Evolutionary conservation across 2,797 vertebrate genomes (phyloP).

Genomic region (Hippocampus kuda): DNA sequence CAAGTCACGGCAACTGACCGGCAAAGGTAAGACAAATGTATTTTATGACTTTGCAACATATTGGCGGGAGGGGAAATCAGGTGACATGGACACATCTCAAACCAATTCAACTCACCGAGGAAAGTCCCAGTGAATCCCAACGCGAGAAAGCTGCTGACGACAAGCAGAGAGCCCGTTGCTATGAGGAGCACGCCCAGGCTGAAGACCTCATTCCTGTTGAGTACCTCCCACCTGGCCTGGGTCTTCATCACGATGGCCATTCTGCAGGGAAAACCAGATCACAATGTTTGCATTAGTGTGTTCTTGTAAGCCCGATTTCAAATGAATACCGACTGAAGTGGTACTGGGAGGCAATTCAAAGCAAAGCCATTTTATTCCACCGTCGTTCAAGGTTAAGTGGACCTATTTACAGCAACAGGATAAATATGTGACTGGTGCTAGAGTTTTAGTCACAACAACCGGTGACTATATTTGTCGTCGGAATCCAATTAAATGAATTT

Average conservation of each 20-base stretch:
- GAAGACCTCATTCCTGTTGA: constrained; percentile 65
- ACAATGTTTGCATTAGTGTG: background rate
- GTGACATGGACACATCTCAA: background rate
- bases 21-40: too few relatives aligned
- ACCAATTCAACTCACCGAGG: constrained; percentile 73
- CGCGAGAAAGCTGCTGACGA: constrained; percentile 82
- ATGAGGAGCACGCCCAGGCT: constrained; percentile 63
- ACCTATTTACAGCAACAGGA: too few relatives aligned
- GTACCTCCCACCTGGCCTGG: constrained; percentile 69
- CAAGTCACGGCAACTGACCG: too few relatives aligned
- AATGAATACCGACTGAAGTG: background rate
- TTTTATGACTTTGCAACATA: too few relatives aligned
- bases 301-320: background rate
- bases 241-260: constrained; percentile 79
- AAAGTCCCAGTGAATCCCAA: constrained; percentile 90
- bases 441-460: background rate
- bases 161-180: constrained; percentile 70
- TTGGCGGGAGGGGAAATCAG: too few relatives aligned
- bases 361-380: background rate
- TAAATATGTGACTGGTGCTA: background rate
- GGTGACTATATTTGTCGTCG: background rate
- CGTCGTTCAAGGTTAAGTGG: background rate
- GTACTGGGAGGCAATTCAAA: background rate
- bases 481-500: background rate
- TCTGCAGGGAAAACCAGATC: constrained; percentile 52